Evolutionary conservation across 1,140 invertebrate species (phyloP), one percentile per base, ranked within the genome.

Genomic region (Popillia japonica): DNA sequence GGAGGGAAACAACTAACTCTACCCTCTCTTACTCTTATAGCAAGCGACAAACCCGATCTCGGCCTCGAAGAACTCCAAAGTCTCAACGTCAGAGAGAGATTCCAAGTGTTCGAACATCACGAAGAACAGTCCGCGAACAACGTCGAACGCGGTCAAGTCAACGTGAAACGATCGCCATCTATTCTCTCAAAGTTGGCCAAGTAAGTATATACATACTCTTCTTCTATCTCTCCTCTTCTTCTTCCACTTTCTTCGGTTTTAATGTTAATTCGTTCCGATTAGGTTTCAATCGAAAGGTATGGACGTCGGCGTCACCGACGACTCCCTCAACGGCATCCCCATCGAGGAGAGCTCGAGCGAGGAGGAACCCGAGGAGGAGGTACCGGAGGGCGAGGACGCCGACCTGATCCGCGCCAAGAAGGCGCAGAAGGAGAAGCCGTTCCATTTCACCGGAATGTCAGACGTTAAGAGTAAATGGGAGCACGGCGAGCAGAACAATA

Each of bases 31-130:
- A 6, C 59, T 77, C 40, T 73, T 27, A 14, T 80, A 95, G 95
- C 94, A 74, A 96, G 94, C 80, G 94, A 96, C 84, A 96, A 96
- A 85, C 93, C 95, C n/a, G 94, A 96, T 87, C 89, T 96, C 44
- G 95, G 95, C 23, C 88, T 97, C 22, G 94, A 96, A 82, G 95
- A 96, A 84, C 86, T 97, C 61, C 92, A 93, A 11, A 90, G 91
- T 78, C 86, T 96, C 68, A 95, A 96, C 86, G 94, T 97, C 1
- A 95, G 95, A 85, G 95, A 94, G 74, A 90, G 93, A 75, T 97
- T 96, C 88, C 92, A 96, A 87, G 91, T 96, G 78, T 96, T 96
- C 87, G 94, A 96, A 87, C 91, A 91, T 80, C 82, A 84, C 68
- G 80, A 86, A 11, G 86, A 88, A 3, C 86, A 88, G 10, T 82